These are phyloP conservation scores for Piaya cayana DNA, from an alignment of 2,113 vertebrate genomes.

Conservation along the genomic window DNA sequence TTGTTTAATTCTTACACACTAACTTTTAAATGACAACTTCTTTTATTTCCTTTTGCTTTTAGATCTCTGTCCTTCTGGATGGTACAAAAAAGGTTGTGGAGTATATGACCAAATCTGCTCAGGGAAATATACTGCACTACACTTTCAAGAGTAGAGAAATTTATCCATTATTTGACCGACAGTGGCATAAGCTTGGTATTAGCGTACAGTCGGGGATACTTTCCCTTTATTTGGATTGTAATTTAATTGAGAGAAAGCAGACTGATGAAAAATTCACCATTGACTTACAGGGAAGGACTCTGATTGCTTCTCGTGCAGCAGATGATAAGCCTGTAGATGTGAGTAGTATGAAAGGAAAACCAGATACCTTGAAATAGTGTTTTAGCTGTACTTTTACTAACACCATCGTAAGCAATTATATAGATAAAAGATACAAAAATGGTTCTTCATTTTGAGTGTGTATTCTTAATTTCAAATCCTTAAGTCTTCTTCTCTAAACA, in stretches of 20 bases:
- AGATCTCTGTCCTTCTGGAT: conserved; percentile 90
- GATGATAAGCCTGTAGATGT: conserved; percentile 93
- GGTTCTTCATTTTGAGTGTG: neutral
- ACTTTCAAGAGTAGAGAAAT: conserved; percentile 91
- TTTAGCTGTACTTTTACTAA: neutral
- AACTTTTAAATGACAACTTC: neutral
- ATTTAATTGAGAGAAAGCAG: conserved; percentile 84
- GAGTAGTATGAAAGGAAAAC: conserved; percentile 66
- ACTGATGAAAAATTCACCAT: conserved; percentile 79
- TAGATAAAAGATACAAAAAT: neutral
- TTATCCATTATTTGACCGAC: conserved; percentile 90
- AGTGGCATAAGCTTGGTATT: conserved; percentile 94
- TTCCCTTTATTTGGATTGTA: conserved; percentile 92
- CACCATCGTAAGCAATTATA: neutral
- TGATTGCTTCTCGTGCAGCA: conserved; percentile 86
- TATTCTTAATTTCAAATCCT: neutral
- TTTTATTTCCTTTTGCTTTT: conserved; percentile 9
- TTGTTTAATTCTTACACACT: neutral
- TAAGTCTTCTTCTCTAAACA: neutral
- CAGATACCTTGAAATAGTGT: neutral
- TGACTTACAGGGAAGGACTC: conserved; percentile 82
- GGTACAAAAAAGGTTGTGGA: conserved; percentile 89
- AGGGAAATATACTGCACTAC: conserved; percentile 83
- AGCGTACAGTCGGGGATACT: conserved; percentile 81
- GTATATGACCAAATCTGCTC: conserved; percentile 79